Evolutionary conservation across 2,113 vertebrate species (phyloP).

Genomic region (Neolamprologus caudopunctatus): DNA sequence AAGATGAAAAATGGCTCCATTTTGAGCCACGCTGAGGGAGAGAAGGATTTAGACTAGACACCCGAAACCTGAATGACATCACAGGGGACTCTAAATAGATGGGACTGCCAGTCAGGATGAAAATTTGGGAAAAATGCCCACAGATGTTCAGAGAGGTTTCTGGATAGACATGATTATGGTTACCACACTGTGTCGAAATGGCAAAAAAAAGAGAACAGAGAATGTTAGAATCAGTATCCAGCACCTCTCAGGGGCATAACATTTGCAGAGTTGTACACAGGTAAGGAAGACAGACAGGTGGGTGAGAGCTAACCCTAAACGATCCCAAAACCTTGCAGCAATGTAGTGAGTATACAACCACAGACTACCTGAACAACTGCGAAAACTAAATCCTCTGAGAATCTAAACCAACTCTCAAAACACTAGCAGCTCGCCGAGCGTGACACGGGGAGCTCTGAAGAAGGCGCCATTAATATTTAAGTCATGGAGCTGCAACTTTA

Average conservation of each 20-base stretch:
- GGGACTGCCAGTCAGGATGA: conserved; percentile 16
- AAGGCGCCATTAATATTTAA: conserved; percentile 61
- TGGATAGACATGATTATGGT: conserved; percentile 39
- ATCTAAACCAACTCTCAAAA: conserved; percentile 23
- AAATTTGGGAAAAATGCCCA: background rate
- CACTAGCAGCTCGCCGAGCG: conserved; percentile 17
- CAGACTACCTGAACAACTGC: background rate
- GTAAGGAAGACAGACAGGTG: background rate
- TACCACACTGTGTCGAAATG: background rate
- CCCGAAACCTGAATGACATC: conserved; percentile 54
- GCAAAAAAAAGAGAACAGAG: background rate
- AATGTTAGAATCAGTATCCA: background rate
- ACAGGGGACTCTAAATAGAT: conserved; percentile 54
- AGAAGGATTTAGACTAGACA: conserved; percentile 24
- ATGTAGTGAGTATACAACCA: conserved; percentile 3
- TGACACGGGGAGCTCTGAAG: conserved; percentile 25
- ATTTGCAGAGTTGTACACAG: background rate
- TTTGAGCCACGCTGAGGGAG: conserved; percentile 39
- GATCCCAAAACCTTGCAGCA: conserved; percentile 17
- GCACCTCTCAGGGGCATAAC: background rate
- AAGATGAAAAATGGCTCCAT: conserved; percentile 62
- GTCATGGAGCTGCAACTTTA: conserved; percentile 35
- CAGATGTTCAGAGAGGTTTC: conserved; percentile 18
- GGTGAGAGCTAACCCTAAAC: conserved; percentile 15
- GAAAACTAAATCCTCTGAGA: conserved; percentile 26